phyloP scores from a whole-genome alignment of 1,140 invertebrate genomes.

The Diprion similis region DNA sequence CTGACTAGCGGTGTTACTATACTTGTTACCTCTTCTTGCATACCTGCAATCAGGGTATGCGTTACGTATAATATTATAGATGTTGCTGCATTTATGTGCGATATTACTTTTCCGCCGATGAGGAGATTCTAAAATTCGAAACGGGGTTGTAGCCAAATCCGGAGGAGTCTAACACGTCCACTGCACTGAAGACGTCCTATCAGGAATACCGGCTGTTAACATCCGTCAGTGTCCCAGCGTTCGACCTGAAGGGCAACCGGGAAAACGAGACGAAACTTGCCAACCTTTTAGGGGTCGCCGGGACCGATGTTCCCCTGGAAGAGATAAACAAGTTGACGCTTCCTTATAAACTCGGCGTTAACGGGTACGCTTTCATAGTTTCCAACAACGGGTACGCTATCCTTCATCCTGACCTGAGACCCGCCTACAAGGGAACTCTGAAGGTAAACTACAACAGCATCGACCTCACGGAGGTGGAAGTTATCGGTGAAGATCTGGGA shows the following conservation, averaged over 20 bases:
- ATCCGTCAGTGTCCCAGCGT: slow-evolving; percentile 86
- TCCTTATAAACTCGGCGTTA: slow-evolving; percentile 90
- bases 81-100: no score
- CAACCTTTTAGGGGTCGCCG: slow-evolving; percentile 88
- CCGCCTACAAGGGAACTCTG: slow-evolving; percentile 73
- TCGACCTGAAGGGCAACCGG: slow-evolving; percentile 72
- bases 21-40: no score
- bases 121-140: no score
- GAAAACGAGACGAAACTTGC: slow-evolving; percentile 69
- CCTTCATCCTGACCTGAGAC: slow-evolving; percentile 78
- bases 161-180: background rate
- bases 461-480: slow-evolving; percentile 94
- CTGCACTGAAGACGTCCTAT: slow-evolving; percentile 10
- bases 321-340: slow-evolving; percentile 87
- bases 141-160: no score
- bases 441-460: slow-evolving; percentile 97
- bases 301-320: slow-evolving; percentile 91
- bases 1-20: no score
- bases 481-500: slow-evolving; percentile 74
- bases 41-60: no score
- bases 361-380: slow-evolving; percentile 94
- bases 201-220: slow-evolving; percentile 72
- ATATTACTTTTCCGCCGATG: no score
- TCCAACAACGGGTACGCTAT: slow-evolving; percentile 96
- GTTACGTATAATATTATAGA: no score